Evolutionary conservation across 2,797 vertebrate species (phyloP), one percentile per base, ranked within the genome.

Genomic region (Knipowitschia caucasica): DNA sequence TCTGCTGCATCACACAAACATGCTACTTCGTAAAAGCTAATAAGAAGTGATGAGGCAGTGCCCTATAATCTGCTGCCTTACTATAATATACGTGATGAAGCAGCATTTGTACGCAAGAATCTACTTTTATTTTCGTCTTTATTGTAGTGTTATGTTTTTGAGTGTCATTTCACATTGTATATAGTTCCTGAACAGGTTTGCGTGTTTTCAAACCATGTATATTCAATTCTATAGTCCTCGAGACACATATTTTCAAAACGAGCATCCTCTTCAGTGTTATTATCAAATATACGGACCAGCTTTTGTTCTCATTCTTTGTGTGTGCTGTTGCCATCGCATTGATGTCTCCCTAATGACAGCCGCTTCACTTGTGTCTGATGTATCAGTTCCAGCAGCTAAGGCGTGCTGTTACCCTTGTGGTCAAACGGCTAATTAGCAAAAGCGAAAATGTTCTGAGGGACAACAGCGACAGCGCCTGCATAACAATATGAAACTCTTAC

Each of bases 351-450:
- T 53, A 62, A 69, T 40, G 59, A 77, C 67, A 67, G 69, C 63
- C 67, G 59, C 64, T 71, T 66, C 33, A 21, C 56, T 56, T 67
- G 49, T 51, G 51, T 74, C 64, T 74, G 56, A 78, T 76, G 71
- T 66, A 69, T 67, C 49, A 71, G 55, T 67, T 78, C 61, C 71
- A 69, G 64, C 61, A 63, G 66, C 53, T 66, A 36, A 65, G 55
- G 59, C 71, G 62, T 46, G 52, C 49, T 68, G 63, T 67, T 69
- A 54, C 75, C 58, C 63, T 60, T 71, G 71, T 74, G 66, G 56
- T 74, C 64, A 36, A 56, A 40, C 47, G 49, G 60, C 64, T 82
- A 81, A 83, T 86, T 83, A 84, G 56, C 42, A 67, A 47, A 39
- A 31, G 59, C 43, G 29, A 33, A 26, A 29, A 46, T 50, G 67